phyloP scores from a whole-genome alignment of 1,140 invertebrate genomes.

The Plectus sambesii region DNA sequence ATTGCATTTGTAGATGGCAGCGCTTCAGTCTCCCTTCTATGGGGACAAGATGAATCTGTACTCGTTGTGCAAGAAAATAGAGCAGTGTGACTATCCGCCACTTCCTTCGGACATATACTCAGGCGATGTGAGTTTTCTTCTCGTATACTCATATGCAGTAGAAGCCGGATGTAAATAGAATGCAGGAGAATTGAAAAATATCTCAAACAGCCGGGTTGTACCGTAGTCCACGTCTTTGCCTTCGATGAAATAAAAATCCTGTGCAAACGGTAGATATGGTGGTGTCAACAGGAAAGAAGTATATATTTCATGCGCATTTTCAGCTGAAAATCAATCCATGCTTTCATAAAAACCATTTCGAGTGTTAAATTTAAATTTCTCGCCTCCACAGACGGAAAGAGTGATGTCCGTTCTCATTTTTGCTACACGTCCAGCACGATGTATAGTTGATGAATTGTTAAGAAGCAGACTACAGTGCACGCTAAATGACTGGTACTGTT shows the following conservation, averaged over 20 bases:
- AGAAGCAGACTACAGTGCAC: conserved; percentile 3
- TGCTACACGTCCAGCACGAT: too few species aligned
- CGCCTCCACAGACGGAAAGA: too few species aligned
- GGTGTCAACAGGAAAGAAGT: background rate
- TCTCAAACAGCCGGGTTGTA: too few species aligned
- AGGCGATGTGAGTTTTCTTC: conserved; percentile 51
- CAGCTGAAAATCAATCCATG: background rate
- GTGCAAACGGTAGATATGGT: conserved; percentile 1
- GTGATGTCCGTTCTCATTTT: too few species aligned
- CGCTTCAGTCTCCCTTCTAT: conserved; percentile 60
- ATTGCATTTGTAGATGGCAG: conserved; percentile 54
- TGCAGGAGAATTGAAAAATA: too few species aligned
- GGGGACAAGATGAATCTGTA: conserved; percentile 59
- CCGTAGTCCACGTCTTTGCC: background rate
- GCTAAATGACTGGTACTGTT: conserved; percentile 26
- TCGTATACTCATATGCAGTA: too few species aligned
- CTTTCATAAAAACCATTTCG: background rate
- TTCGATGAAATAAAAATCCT: background rate
- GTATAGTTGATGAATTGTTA: too few species aligned
- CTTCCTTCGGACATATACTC: conserved; percentile 57
- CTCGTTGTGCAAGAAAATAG: conserved; percentile 59
- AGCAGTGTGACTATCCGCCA: conserved; percentile 59
- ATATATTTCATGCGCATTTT: conserved; percentile 9
- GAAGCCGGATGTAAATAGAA: too few species aligned
- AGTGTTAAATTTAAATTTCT: too few species aligned